Base-by-base conservation (phyloP, 37 sponge, comb jelly and placozoan species). In the Mnemiopsis leidyi region DNA sequence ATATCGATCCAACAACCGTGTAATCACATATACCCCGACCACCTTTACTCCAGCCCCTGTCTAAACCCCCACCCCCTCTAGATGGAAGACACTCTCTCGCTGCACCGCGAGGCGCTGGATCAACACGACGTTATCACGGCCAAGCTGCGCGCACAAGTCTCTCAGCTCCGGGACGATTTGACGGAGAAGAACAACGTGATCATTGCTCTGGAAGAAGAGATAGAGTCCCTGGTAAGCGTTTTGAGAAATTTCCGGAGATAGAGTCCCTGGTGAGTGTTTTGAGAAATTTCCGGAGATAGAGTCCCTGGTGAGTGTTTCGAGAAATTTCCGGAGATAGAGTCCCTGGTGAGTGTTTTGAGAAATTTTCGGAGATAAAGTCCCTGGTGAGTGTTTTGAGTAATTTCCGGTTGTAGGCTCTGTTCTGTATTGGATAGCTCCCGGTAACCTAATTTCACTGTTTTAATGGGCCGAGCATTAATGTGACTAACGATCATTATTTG, bases 171-270 rank as follows among this genome's bases (percentile, higher is more conserved):
- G 36, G 79, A 77, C 16, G 79, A 77, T 3, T 18, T 77, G 79
- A 77, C 79, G 79, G 79, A 77, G 79, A 77, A 77, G 36, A 77
- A 77, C 18, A 77, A 77, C 36, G 32, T 26, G 30, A 77, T 77
- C 18, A 33, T 77, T 1, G 79, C 79, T 26, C 36, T 77, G 36
- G 79, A 77, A 36, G 32, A 77, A 18, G 79, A 77, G 32, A 77
- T 77, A 34, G 79, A 77, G 36, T 33, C 26, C 36, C 79, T 77
- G 79, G 79, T 77, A 77, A 31, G 79, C 33, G 32, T 26, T 32
- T 77, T 21, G 79, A 77, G 79, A 32, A 77, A n/a, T n/a, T n/a
- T n/a, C n/a, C n/a, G 32, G 79, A 48, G 61, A 48, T 48, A 48
- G 61, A 48, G 61, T 5, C 61, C 13, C 61, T 48, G 61, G 61